Base-by-base conservation (phyloP, 2,797 vertebrate species). In the Urocyon cinereoargenteus region DNA sequence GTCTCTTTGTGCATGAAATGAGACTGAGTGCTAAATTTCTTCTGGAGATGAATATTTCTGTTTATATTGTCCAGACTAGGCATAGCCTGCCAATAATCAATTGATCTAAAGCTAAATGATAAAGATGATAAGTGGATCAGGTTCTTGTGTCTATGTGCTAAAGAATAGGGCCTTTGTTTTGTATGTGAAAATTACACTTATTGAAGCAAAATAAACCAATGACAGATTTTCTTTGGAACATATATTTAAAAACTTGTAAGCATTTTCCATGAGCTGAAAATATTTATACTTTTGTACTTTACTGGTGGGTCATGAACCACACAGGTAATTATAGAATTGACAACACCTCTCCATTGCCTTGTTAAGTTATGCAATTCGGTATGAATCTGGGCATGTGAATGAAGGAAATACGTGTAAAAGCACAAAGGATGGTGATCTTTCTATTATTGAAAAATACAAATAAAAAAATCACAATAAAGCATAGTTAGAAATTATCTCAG, bases 21-120 rank as follows among this genome's bases (percentile, higher is more conserved):
- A 96, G 75, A 87, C 84, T 7, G 5, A 97, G 61, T 5, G 6
- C 49, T 83, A 87, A 90, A 88, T 97, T 97, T 93, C 77, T 94
- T 61, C 18, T 94, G 73, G 28, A 92, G 89, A 88, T 79, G 34
- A 55, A 57, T 93, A 66, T 97, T 97, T 92, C 91, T 89, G 96
- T 96, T 98, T 91, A 68, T 97, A 90, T 70, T 98, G 66, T 97
- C 19, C 93, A 91, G 86, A 55, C 31, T 8, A 97, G 81, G 83
- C 64, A 28, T 1, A 96, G 19, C 12, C 96, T 98, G 86, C n/a
- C 51, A 64, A 28, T 98, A 97, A 95, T 97, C 70, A 55, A 84
- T 55, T 59, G 86, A 81, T 73, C 83, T 64, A 81, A 94, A 97
- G 83, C 40, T 81, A 83, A 96, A 59, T 86, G 64, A 59, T 85